Evolutionary conservation across 1,140 invertebrate species (phyloP).

Genomic region (Drosophila truncata): DNA sequence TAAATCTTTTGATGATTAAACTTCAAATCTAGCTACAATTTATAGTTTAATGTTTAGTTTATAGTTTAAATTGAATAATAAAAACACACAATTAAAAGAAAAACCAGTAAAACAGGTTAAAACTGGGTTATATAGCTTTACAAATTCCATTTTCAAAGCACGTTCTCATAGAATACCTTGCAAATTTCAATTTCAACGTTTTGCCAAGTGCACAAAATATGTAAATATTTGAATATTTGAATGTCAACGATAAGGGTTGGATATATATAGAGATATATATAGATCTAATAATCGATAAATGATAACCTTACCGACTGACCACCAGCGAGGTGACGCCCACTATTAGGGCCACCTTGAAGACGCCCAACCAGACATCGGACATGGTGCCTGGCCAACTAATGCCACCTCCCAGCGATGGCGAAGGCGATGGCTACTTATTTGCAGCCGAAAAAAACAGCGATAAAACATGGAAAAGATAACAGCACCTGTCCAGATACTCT

Average conservation of each 20-base stretch:
- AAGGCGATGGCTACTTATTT: slow-evolving; percentile 19
- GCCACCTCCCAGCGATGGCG: slow-evolving; percentile 1
- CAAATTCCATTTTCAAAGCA: slow-evolving; percentile 8
- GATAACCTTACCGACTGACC: slow-evolving; percentile 86
- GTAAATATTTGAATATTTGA: neutral
- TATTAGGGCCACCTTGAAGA: slow-evolving; percentile 87
- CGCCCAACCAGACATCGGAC: slow-evolving; percentile 87
- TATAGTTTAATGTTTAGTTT: neutral
- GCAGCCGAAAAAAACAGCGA: neutral
- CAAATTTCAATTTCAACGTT: neutral
- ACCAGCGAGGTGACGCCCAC: slow-evolving; percentile 87
- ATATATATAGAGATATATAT: neutral
- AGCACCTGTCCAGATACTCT: slow-evolving; percentile 17
- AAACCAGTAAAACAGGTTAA: neutral
- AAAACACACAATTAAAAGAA: neutral
- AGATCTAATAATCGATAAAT: slow-evolving; percentile 13
- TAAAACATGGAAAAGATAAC: neutral
- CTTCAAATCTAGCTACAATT: neutral
- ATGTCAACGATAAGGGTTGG: neutral
- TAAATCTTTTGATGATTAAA: neutral
- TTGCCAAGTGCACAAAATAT: slow-evolving; percentile 4
- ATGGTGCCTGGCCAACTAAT: slow-evolving; percentile 69
- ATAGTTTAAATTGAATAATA: neutral
- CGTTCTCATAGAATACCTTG: slow-evolving; percentile 4
- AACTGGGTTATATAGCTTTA: neutral